phyloP scores from a whole-genome alignment of 2,113 vertebrate genomes.

The Oreochromis spilurus region DNA sequence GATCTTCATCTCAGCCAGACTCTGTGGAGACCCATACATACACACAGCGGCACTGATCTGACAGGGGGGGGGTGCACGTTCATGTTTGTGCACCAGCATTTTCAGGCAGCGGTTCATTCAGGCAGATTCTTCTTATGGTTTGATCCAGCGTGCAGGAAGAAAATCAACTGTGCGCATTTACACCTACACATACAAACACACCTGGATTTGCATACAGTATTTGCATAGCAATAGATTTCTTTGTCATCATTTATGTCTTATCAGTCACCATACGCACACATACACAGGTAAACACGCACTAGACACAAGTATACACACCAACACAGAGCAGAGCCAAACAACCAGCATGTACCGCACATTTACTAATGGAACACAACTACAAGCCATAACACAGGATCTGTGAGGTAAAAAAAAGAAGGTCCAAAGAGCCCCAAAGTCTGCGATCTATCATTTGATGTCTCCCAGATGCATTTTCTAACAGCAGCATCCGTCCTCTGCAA shows the following conservation, averaged over 20 bases:
- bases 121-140: neutral
- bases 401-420: neutral
- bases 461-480: neutral
- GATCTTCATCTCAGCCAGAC: slow-evolving; percentile 15
- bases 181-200: neutral
- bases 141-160: neutral
- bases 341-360: neutral
- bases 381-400: neutral
- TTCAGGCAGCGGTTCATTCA: neutral
- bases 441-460: slow-evolving; percentile 34
- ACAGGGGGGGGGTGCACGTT: neutral
- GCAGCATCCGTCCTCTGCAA: neutral
- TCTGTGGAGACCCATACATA: neutral
- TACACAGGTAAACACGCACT: neutral
- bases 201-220: slow-evolving; percentile 23
- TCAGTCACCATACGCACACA: neutral
- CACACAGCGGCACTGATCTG: neutral
- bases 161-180: neutral
- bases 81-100: neutral
- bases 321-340: neutral
- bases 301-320: neutral
- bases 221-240: slow-evolving; percentile 11
- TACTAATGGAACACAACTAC: slow-evolving; percentile 27
- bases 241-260: neutral
- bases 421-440: slow-evolving; percentile 2